Evolutionary conservation across 2,888 invertebrate species (phyloP), one percentile per base, ranked within the genome.

Genomic region (Tortricodes alternella): DNA sequence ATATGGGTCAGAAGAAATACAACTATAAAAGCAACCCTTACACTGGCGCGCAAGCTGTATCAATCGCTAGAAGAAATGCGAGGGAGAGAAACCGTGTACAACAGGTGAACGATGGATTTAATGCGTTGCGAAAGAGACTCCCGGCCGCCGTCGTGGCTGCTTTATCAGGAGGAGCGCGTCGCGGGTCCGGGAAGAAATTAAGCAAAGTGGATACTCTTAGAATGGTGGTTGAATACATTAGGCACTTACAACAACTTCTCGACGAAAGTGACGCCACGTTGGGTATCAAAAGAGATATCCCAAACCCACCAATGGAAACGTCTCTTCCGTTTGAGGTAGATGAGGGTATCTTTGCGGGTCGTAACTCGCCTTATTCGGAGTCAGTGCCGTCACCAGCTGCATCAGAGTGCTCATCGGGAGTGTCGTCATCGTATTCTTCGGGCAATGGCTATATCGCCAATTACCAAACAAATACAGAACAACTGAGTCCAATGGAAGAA

Each of bases 81-180:
- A 93, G 98, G 11, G 98, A 98, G 84, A 92, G 98, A 65, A 98
- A 98, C 79, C 94, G 98, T 61, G 98, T 98, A 59, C 97, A 97
- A 85, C 97, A 97, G 92, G 97, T 97, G 76, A 97, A 97, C 88
- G 96, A 97, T 75, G 97, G 97, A 60, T 98, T 97, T 76, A 96
- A 96, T 55, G 96, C 95, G 39, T 85, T 98, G 32, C 92, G 97
- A 50, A 96, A 96, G 70, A 96, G 97, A 76, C 93, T 98, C 64
- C 98, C 97, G 0, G 93, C 95, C 49, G 92, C 93, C n/a, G 93
- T 96, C 5, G 94, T 96, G 9, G 93, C 94, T 46, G 93, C 94
- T 0, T 75, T 95, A 49, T 89, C 81, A 29, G 92, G 93, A 13
- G 91, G 91, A n/a, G 92, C 93, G 0, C 93, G 95, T 0, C 92